Percentiles rank a stretch among this genome's conserved stretches.
phyloP scores from a whole-genome alignment of 2,888 invertebrate genomes.

The Himalopsyche kuldschensis region DNA sequence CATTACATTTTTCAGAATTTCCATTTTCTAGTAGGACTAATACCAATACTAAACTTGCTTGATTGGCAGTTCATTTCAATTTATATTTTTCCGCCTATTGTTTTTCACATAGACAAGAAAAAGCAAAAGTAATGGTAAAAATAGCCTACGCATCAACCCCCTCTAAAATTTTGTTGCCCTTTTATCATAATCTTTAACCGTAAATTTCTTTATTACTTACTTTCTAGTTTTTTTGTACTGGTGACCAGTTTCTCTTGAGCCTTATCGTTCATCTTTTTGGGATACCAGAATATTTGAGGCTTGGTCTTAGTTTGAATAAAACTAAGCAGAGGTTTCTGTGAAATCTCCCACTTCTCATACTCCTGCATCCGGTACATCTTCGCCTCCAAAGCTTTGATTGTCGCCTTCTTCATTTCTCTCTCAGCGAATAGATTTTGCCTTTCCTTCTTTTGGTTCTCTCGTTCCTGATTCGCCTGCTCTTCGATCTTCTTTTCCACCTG shows the following conservation, averaged over 20 bases:
- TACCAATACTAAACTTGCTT: neutral
- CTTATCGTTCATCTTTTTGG: slow-evolving; percentile 73
- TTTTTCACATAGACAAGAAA: no score
- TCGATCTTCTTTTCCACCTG: slow-evolving; percentile 90
- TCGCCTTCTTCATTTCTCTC: slow-evolving; percentile 83
- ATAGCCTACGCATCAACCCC: no score
- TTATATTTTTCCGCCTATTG: neutral
- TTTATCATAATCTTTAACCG: no score
- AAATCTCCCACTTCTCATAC: slow-evolving; percentile 85
- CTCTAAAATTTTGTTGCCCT: no score
- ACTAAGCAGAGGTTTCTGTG: slow-evolving; percentile 74
- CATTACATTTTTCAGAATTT: no score
- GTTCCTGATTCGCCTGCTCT: slow-evolving; percentile 84
- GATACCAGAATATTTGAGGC: slow-evolving; percentile 86
- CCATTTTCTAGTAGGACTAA: no score
- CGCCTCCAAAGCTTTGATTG: slow-evolving; percentile 84
- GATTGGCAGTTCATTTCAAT: neutral
- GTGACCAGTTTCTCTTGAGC: slow-evolving; percentile 67
- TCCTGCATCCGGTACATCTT: slow-evolving; percentile 88
- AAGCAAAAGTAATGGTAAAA: no score
- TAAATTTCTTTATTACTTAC: slow-evolving; percentile 51
- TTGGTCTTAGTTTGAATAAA: slow-evolving; percentile 86
- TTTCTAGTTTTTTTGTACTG: slow-evolving; percentile 66
- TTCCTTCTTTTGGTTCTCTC: slow-evolving; percentile 81
- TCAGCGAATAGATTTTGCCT: slow-evolving; percentile 82